Evolutionary conservation across 2,888 invertebrate species (phyloP), one percentile per base, ranked within the genome.

Genomic region (Oxytorus armatus): DNA sequence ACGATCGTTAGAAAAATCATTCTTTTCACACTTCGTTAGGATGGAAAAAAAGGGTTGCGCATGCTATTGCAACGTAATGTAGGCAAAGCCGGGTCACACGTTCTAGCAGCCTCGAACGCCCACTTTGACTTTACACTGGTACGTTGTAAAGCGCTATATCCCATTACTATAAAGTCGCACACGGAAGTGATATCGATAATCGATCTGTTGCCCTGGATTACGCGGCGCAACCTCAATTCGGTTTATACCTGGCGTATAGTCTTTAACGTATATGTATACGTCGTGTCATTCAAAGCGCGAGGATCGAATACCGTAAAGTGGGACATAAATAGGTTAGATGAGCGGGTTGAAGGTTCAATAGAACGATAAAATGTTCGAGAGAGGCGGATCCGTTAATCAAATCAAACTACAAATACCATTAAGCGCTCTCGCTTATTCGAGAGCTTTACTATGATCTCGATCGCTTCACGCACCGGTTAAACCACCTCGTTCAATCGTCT

Each of bases 391-490:
- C 42, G 36, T 42, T 80, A 80, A 80, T 80, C 68, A 25, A 63
- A 80, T 80, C 53, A 77, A 63, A 55, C 72, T 72, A 49, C 68
- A 77, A 80, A 80, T 73, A 77, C 76, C 55, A 77, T 80, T 80
- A 76, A 68, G 76, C 42, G 14, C 36, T 0, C 51, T 21, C 63
- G 18, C 25, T 18, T 47, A 80, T 68, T 73, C 49, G 65, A 53
- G 76, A 76, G 76, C 73, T 66, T 77, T 61, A 33, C 61, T 47
- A 10, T 5, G 69, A 76, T 73, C 76, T 57, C 72, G 59, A 72
- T 76, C 65, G 53, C 25, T 66, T 51, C 39, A 23, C 51, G 44
- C 39, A 36, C 36, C 59, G 7, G 47, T 29, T 10, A 44, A 53
- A 23, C 23, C 11, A 1, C 11, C 47, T 47, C 53, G 39, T 39